Evolutionary conservation across 2,888 invertebrate species (phyloP), one percentile per base, ranked within the genome.

Genomic region (Ellobium chinense): DNA sequence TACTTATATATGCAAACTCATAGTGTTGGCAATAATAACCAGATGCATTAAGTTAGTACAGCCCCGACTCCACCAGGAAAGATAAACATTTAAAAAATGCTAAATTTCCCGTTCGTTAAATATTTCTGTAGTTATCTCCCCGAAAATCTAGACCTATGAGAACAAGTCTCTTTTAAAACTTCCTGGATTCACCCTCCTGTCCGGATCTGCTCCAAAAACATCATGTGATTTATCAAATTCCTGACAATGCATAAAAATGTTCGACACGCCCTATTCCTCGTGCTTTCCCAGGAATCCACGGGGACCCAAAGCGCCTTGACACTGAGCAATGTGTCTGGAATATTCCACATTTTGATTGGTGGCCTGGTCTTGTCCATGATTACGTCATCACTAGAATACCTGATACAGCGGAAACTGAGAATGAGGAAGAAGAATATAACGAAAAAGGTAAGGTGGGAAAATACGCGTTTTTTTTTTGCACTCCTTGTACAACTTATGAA

Each of bases 321-420:
- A 60, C 94, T 99, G 85, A 97, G 97, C 92, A 98, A 99, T 94
- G 98, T 99, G 65, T 98, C 99, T n/a, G 99, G 99, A 68, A 97
- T 99, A 91, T 99, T 99, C 94, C 99, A 99, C 94, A 99, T 99
- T 91, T 95, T 99, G 84, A 97, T 99, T 90, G 98, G 96, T 39
- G 99, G 99, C 65, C 95, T 99, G 83, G 95, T 97, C 46, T 94
- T 98, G 54, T 98, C 99, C 31, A 95, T 99, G 91, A 95, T 96
- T 7, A 98, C 98, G 56, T 98, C 99, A 7, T 94, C 99, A 76
- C 94, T 98, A 76, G 99, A 99, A 94, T 99, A 99, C 93, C 97
- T 98, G 93, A 98, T 85, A 34, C 87, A 88, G 74, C 79, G 80
- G 62, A 85, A 86, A 27, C n/a, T 70, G 29, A 60, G 70, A 9